Percentiles rank a stretch among this genome's conserved stretches.
These are phyloP conservation scores for Penaeus japonicus DNA, from an alignment of 1,140 invertebrate species.

Conservation along the genomic window DNA sequence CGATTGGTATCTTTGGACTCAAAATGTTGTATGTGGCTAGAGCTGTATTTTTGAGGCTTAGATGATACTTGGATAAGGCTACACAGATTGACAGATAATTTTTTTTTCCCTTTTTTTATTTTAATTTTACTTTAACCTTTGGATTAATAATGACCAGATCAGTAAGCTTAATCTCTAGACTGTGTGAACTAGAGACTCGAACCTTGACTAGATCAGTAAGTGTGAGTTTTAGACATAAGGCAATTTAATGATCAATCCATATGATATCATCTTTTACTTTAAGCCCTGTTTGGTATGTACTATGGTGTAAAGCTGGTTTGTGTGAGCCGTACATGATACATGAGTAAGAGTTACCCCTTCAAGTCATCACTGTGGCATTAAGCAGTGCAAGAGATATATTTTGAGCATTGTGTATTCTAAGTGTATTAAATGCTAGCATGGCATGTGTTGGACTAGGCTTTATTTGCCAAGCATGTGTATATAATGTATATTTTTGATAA, in stretches of 20 bases:
- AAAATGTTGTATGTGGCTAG: conserved; percentile 23
- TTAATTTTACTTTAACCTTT: background rate
- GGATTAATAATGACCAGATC: background rate
- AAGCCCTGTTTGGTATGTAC: conserved; percentile 32
- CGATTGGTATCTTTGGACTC: conserved; percentile 28
- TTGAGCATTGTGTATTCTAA: too few relatives aligned
- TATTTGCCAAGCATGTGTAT: too few relatives aligned
- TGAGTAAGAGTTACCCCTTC: background rate
- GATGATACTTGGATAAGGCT: conserved; percentile 13
- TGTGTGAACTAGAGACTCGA: conserved; percentile 6
- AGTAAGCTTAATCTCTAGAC: conserved; percentile 4
- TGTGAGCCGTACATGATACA: conserved; percentile 7
- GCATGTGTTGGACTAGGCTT: too few relatives aligned
- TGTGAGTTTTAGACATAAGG: conserved; percentile 26
- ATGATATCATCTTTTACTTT: conserved; percentile 28
- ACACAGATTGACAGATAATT: background rate
- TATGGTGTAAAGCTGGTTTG: background rate
- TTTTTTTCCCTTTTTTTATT: too few relatives aligned
- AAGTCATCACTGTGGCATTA: too few relatives aligned
- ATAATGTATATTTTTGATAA: too few relatives aligned
- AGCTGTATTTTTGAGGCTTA: conserved; percentile 31
- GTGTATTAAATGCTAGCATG: too few relatives aligned
- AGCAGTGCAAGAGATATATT: too few relatives aligned
- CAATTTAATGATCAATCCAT: conserved; percentile 21
- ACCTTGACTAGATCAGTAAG: conserved; percentile 26